Evolutionary conservation across 2,113 vertebrate genomes (phyloP).

Genomic region (Gavialis gangeticus): DNA sequence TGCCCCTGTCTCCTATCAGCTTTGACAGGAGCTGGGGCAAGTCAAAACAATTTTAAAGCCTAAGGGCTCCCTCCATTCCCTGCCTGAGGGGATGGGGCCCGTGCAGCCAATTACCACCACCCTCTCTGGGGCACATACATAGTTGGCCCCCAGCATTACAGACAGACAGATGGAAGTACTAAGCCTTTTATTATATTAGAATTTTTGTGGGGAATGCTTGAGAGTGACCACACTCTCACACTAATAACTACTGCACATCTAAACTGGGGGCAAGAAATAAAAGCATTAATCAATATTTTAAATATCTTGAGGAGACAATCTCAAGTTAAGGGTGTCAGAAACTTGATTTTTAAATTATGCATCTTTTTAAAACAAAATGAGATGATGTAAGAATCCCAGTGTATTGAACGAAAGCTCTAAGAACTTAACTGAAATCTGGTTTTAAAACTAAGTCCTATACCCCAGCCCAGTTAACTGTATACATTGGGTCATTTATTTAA

Average conservation of each 20-base stretch:
- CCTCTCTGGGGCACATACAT: no score
- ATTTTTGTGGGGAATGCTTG: background rate
- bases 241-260: background rate
- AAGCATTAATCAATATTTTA: background rate
- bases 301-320: accelerated
- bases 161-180: no score
- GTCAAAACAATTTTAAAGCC: no score
- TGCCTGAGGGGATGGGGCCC: no score
- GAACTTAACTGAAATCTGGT: background rate
- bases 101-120: no score
- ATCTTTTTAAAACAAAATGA: background rate
- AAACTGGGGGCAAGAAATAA: background rate
- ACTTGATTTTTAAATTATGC: background rate
- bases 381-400: background rate
- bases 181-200: background rate
- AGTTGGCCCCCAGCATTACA: no score
- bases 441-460: background rate
- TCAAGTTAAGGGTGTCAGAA: background rate
- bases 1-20: no score
- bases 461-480: background rate
- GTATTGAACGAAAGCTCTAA: background rate
- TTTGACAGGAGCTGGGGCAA: no score
- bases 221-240: background rate
- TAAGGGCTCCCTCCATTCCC: no score
- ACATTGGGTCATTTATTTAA: background rate